Percentiles rank a stretch among this genome's conserved stretches.
phyloP scores from a whole-genome alignment of 2,113 vertebrate genomes.

The Anser cygnoides region DNA sequence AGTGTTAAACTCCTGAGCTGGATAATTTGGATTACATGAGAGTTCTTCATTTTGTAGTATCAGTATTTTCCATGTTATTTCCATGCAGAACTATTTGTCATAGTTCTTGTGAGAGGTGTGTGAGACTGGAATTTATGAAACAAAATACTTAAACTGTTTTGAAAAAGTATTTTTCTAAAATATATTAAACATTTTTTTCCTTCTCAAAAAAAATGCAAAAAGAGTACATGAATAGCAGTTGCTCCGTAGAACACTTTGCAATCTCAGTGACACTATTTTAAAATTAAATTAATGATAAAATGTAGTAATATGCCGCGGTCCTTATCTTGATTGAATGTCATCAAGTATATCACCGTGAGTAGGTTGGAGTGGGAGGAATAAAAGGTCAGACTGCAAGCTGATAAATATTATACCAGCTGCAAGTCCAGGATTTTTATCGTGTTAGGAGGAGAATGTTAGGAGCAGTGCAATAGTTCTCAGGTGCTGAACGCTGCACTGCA shows the following conservation, averaged over 20 bases:
- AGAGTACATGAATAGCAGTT: not conserved
- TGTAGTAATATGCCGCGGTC: not conserved
- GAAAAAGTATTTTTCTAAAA: not conserved
- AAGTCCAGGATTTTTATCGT: not conserved
- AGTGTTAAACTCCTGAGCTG: not conserved
- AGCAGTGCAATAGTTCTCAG: not conserved
- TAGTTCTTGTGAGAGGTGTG: not conserved
- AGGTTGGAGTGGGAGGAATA: not conserved
- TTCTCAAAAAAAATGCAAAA: not conserved
- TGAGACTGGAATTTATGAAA: not conserved
- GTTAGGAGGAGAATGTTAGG: not conserved
- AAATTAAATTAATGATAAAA: not conserved
- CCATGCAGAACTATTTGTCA: not conserved
- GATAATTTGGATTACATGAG: not conserved
- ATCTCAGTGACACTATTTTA: not conserved
- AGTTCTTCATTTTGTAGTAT: not conserved
- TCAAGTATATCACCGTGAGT: not conserved
- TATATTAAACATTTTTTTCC: rapidly evolving
- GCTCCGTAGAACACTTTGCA: not conserved
- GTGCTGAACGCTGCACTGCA: not conserved
- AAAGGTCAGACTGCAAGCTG: not conserved
- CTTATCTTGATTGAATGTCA: not conserved
- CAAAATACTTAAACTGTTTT: not conserved
- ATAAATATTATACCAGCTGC: not conserved
- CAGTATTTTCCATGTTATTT: not conserved